Evolutionary conservation across 2,888 invertebrate genomes (phyloP).

Genomic region (Polydrusus pterygomalis): DNA sequence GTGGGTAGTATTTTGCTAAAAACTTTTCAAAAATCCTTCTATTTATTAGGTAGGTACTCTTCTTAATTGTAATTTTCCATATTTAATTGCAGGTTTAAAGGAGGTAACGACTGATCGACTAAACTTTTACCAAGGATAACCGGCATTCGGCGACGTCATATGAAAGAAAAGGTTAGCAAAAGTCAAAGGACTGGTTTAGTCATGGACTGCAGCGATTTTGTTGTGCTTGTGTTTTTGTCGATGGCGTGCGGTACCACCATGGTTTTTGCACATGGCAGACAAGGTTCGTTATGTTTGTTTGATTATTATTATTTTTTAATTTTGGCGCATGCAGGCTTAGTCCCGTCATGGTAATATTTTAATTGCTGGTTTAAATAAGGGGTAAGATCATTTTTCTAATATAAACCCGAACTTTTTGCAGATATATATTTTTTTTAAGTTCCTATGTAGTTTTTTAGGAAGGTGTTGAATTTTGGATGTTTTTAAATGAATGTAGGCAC

Average conservation of each 20-base stretch:
- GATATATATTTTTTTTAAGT: too few relatives aligned
- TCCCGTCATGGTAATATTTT: background rate
- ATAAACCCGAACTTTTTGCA: too few relatives aligned
- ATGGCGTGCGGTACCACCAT: constrained; percentile 32
- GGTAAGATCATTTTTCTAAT: too few relatives aligned
- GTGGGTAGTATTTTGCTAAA: too few relatives aligned
- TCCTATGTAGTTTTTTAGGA: too few relatives aligned
- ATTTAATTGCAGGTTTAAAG: constrained; percentile 18
- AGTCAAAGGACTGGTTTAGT: constrained; percentile 40
- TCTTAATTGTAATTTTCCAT: background rate
- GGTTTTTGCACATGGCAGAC: constrained; percentile 44
- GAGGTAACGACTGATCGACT: constrained; percentile 6
- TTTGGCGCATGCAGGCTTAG: too few relatives aligned
- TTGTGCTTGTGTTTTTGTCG: constrained; percentile 39
- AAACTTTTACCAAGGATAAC: constrained; percentile 48
- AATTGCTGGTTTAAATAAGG: background rate
- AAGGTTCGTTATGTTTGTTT: constrained; percentile 46
- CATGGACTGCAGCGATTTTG: constrained; percentile 51
- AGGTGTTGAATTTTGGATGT: too few relatives aligned
- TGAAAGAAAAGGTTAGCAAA: constrained; percentile 46
- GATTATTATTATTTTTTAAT: background rate
- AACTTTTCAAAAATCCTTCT: too few relatives aligned
- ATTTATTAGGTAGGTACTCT: background rate
- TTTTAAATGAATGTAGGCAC: too few relatives aligned
- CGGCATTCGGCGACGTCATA: constrained; percentile 15